Conservation (phyloP, 2,113 vertebrate species). For the Labrus mixtus region DNA sequence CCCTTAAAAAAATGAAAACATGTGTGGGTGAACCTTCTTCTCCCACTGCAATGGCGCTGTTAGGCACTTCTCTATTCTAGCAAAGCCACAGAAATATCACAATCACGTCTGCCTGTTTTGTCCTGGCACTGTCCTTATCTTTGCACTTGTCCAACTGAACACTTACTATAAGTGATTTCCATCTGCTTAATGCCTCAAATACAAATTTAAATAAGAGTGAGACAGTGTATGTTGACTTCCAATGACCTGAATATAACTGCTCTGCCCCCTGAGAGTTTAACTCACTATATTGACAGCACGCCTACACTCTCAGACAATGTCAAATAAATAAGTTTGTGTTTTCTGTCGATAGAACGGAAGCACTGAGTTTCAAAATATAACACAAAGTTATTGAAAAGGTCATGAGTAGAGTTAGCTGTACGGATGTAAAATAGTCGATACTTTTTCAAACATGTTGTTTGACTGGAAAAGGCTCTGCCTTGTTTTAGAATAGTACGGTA, state of each 20-base stretch:
- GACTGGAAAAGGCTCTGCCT: slow-evolving; percentile 5
- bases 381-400: neutral
- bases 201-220: slow-evolving; percentile 12
- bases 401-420: neutral
- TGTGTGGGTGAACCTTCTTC: neutral
- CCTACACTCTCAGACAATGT: slow-evolving; percentile 32
- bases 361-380: neutral
- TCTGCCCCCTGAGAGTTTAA: neutral
- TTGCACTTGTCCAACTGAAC: neutral
- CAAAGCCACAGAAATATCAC: neutral
- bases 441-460: slow-evolving; percentile 10
- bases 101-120: slow-evolving; percentile 8
- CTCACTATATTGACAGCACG: slow-evolving; percentile 32
- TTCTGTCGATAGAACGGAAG: neutral
- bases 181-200: slow-evolving; percentile 23
- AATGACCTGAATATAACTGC: slow-evolving; percentile 32
- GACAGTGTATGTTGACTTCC: slow-evolving; percentile 12
- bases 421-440: neutral
- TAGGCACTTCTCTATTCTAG: neutral
- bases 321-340: neutral
- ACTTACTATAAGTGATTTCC: neutral
- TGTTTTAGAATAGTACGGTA: slow-evolving; percentile 6
- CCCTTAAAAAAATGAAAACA: slow-evolving; percentile 18
- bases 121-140: slow-evolving; percentile 23
- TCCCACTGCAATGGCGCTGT: neutral